phyloP scores from a whole-genome alignment of 2,888 invertebrate species.

The Coelogynopora nodosa region DNA sequence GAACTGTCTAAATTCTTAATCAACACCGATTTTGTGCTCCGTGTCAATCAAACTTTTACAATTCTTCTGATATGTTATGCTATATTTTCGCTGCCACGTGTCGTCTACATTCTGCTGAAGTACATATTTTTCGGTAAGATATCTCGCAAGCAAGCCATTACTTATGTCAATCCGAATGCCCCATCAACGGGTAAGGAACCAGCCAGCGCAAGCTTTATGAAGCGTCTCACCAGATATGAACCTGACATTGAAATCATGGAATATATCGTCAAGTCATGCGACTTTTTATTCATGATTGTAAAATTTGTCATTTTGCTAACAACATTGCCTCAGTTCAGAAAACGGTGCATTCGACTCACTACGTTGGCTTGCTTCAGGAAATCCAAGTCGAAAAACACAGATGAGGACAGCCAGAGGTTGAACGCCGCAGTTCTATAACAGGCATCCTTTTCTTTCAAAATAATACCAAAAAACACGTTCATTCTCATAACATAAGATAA shows the following conservation, averaged over 20 bases:
- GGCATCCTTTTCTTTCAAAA: too few species aligned
- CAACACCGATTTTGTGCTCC: not conserved
- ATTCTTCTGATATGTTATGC: not conserved
- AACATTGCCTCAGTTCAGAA: not conserved
- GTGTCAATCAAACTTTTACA: not conserved
- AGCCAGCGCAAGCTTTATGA: not conserved
- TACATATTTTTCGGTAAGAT: not conserved
- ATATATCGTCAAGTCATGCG: not conserved
- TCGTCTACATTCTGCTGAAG: not conserved
- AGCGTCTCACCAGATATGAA: not conserved
- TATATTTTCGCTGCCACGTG: not conserved
- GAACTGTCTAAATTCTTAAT: not conserved
- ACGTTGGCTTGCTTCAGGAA: not conserved
- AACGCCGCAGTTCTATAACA: not conserved
- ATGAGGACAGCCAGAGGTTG: not conserved
- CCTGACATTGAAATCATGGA: not conserved
- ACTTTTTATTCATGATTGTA: slow-evolving; percentile 1
- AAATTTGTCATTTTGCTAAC: slow-evolving; percentile 37
- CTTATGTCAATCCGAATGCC: not conserved
- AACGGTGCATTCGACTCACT: not conserved
- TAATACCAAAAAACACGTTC: too few species aligned
- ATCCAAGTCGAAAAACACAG: not conserved
- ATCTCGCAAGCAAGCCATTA: not conserved
- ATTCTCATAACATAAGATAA: too few species aligned
- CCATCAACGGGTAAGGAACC: not conserved